Evolutionary conservation across 2,113 vertebrate species (phyloP).

Genomic region (Acinonyx jubatus): DNA sequence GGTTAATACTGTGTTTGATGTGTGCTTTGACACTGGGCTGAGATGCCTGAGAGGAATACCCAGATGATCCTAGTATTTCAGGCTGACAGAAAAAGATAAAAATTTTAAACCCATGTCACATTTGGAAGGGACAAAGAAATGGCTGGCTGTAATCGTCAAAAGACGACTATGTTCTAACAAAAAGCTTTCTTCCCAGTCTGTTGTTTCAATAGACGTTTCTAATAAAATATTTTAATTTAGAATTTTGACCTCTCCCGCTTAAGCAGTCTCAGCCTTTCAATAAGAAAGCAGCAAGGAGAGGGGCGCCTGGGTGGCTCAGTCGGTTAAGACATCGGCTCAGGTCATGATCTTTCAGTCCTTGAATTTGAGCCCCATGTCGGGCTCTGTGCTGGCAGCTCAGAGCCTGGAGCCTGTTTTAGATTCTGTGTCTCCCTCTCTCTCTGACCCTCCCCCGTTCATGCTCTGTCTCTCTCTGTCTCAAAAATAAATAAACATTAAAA

Average conservation of each 20-base stretch:
- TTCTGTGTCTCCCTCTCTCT: no score
- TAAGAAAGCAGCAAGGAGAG: background rate
- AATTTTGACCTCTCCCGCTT: background rate
- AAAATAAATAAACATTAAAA: no score
- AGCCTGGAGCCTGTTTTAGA: no score
- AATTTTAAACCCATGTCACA: background rate
- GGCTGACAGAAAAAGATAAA: background rate
- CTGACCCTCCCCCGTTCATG: no score
- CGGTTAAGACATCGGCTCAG: no score
- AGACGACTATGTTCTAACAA: background rate
- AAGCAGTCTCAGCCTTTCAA: background rate
- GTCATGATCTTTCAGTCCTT: accelerated
- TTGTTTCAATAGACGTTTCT: background rate
- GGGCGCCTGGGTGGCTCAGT: no score
- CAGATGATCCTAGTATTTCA: background rate
- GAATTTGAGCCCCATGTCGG: no score
- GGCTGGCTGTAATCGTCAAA: background rate
- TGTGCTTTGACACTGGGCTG: background rate
- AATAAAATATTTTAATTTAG: background rate
- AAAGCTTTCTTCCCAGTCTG: background rate
- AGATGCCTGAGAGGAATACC: background rate
- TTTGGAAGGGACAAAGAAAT: background rate
- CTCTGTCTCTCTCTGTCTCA: no score
- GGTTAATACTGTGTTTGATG: background rate
- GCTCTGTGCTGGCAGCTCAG: no score